These are phyloP conservation scores for Drosophila busckii DNA, from an alignment of 1,140 invertebrate genomes.

Conservation along the genomic window DNA sequence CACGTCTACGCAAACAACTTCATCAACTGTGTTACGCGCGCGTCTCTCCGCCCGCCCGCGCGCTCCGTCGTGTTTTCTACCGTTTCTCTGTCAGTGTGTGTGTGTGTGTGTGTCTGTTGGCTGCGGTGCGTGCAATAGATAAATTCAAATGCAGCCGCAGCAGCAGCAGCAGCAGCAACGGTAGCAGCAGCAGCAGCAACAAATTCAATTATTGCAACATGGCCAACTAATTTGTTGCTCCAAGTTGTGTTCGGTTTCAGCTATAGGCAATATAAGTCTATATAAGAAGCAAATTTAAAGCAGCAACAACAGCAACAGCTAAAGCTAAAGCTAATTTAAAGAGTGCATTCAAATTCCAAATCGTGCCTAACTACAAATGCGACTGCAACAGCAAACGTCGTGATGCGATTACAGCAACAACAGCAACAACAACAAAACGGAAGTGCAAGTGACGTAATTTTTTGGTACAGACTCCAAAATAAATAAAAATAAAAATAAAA, in stretches of 20 bases:
- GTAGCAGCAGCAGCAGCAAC: conserved; percentile 2
- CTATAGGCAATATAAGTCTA: conserved; percentile 25
- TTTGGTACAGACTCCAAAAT: conserved; percentile 42
- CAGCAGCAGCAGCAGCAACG: not conserved
- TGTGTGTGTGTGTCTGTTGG: conserved; percentile 2
- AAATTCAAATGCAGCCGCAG: conserved; percentile 18
- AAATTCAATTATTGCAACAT: conserved; percentile 57
- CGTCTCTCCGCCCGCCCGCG: conserved; percentile 9
- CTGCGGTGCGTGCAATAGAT: conserved; percentile 17
- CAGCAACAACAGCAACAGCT: conserved; percentile 2
- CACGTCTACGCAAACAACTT: conserved; percentile 15
- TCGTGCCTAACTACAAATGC: conserved; percentile 59
- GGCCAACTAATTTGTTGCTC: conserved; percentile 30
- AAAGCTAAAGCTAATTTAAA: conserved; percentile 28
- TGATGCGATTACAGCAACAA: conserved; percentile 14
- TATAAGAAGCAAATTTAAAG: conserved; percentile 14
- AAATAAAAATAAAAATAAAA: conserved; percentile 15
- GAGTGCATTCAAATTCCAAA: conserved; percentile 72
- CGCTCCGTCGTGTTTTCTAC: not conserved
- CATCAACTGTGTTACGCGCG: conserved; percentile 19
- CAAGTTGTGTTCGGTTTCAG: conserved; percentile 67
- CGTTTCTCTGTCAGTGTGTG: not conserved
- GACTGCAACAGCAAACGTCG: conserved; percentile 29
- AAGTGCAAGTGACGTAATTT: conserved; percentile 75
- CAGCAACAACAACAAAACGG: conserved; percentile 46